Percentiles rank a stretch among this genome's conserved stretches.
phyloP scores from a whole-genome alignment of 2,888 invertebrate genomes.

The Nephrotoma flavescens region DNA sequence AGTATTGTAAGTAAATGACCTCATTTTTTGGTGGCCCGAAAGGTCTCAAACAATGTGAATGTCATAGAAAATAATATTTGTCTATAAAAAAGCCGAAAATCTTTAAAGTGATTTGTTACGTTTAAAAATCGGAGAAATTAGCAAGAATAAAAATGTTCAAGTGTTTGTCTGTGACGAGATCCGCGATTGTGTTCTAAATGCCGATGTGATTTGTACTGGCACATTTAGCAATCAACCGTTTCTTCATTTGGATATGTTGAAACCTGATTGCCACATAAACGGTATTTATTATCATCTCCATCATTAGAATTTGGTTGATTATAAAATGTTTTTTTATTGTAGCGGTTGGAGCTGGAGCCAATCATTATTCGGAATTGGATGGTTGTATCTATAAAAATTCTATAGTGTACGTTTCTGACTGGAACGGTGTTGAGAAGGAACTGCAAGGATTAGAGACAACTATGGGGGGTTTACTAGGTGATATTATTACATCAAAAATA shows the following conservation, averaged over 20 bases:
- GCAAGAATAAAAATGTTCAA: slow-evolving; percentile 12
- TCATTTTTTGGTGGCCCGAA: too few species aligned
- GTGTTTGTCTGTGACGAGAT: slow-evolving; percentile 21
- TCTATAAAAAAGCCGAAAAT: too few species aligned
- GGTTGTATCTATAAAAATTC: slow-evolving; percentile 35
- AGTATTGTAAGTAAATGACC: too few species aligned
- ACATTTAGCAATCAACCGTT: slow-evolving; percentile 38
- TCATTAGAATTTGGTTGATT: neutral
- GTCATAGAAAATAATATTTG: too few species aligned
- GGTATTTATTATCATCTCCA: slow-evolving; percentile 27
- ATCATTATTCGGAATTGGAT: slow-evolving; percentile 37
- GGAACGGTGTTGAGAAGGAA: slow-evolving; percentile 36
- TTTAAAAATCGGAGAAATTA: neutral
- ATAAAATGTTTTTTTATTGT: slow-evolving; percentile 8
- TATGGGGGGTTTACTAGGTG: slow-evolving; percentile 41
- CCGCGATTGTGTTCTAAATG: slow-evolving; percentile 36
- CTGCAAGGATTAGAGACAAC: slow-evolving; percentile 33
- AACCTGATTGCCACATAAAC: slow-evolving; percentile 43
- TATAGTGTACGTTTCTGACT: slow-evolving; percentile 39
- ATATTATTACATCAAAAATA: slow-evolving; percentile 31
- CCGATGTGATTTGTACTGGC: slow-evolving; percentile 47
- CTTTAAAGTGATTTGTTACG: slow-evolving; percentile 26
- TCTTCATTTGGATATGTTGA: slow-evolving; percentile 36
- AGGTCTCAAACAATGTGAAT: too few species aligned
- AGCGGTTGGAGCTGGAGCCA: slow-evolving; percentile 43